These are phyloP conservation scores for Lycophotia porphyrea DNA, from an alignment of 2,888 invertebrate species.

Conservation along the genomic window DNA sequence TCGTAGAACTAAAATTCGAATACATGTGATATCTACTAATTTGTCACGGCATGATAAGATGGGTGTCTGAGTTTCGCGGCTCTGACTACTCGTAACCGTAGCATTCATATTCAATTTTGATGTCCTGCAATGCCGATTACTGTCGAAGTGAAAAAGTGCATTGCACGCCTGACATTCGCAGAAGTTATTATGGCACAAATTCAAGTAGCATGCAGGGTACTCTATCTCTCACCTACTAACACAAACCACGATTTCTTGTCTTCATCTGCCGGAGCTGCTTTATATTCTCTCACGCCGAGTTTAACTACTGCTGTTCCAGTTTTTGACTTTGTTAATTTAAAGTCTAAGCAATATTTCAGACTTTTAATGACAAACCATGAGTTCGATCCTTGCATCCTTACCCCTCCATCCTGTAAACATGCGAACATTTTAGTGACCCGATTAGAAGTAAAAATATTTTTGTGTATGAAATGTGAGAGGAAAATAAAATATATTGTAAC, in stretches of 20 bases:
- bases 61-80: background rate
- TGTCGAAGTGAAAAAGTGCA: background rate
- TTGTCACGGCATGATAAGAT: background rate
- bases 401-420: constrained; percentile 39
- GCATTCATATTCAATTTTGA: background rate
- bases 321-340: background rate
- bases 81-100: background rate
- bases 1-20: no score
- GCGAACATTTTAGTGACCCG: background rate
- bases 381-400: constrained; percentile 38
- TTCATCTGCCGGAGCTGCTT: background rate
- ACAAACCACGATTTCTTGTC: constrained; percentile 29
- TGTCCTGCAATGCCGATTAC: background rate
- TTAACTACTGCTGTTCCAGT: background rate
- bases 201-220: background rate
- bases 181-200: constrained; percentile 1
- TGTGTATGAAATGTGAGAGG: background rate
- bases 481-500: background rate
- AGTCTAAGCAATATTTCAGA: constrained; percentile 36
- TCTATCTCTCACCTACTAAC: constrained; percentile 33
- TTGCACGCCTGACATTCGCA: background rate
- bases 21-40: background rate
- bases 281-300: constrained; percentile 19
- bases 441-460: background rate
- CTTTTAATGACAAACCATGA: constrained; percentile 18